Base-by-base conservation (phyloP, 2,797 vertebrate genomes). In the Betta splendens region DNA sequence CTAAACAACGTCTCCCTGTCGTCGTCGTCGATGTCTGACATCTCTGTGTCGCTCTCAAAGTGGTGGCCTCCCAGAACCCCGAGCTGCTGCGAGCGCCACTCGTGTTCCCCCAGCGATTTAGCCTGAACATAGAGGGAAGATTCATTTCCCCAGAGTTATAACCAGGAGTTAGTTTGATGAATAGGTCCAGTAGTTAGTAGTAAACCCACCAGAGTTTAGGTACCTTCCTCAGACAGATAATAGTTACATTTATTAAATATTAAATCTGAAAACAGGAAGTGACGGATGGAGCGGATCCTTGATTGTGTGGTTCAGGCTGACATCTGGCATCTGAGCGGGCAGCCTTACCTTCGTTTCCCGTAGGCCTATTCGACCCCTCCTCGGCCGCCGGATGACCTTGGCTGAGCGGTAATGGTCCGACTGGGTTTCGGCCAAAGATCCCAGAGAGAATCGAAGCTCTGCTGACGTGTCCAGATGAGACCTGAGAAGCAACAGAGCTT, bases 21-120 rank as follows among this genome's bases (percentile, higher is more conserved):
- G 7, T 99, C 97, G 0, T 99, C 98, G 29, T 99, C 97, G 1
- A 99, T 98, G 86, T 99, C 98, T 0, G 98, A 99, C 94, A 99
- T 97, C 87, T 99, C 98, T 0, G 97, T 98, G 85, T 99, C 98
- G 2, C 97, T 98, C 85, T 99, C 98, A 26, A 98, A 99, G 0
- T 91, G 93, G 75, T 97, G 98, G 32, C 94, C 94, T 26, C 94
- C 94, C 72, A 98, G 85, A 28, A 97, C 91, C 0, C 95, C 93
- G 0, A 98, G 92, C 85, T 95, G 98, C 80, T 98, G 98, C 0
- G 94, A 94, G 75, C 96, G 94, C 98, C 98, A 99, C 58, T 99
- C 98, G 0, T 98, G 96, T 81, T 99, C 97, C 0, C 95, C 96
- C 48, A 98, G 91, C 0, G 96, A 98, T 73, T 98, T 98, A 0